These are phyloP conservation scores for Plebejus argus DNA, from an alignment of 2,888 invertebrate genomes.

Conservation along the genomic window DNA sequence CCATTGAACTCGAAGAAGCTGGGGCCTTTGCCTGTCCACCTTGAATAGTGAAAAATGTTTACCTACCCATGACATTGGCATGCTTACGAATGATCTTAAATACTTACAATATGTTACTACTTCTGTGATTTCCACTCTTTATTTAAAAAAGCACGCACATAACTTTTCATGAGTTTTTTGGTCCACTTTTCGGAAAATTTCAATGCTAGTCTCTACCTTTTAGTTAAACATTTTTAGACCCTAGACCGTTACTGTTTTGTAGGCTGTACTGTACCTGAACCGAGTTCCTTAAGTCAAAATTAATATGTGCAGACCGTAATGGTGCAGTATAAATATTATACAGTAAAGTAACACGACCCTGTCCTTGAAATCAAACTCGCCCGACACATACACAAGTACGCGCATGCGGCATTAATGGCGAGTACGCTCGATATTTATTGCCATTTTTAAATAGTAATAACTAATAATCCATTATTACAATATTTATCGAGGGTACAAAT, in stretches of 20 bases:
- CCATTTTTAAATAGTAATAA: too few species aligned
- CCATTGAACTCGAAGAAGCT: background rate
- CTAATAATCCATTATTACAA: too few species aligned
- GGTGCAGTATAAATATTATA: slow-evolving; percentile 43
- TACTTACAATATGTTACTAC: too few species aligned
- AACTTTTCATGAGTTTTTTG: background rate
- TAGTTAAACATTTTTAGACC: background rate
- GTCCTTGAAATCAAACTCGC: too few species aligned
- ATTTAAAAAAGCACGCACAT: background rate
- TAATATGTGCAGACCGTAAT: slow-evolving; percentile 73
- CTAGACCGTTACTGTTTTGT: slow-evolving; percentile 62
- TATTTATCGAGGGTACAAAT: too few species aligned
- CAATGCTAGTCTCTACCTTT: too few species aligned
- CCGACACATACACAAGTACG: too few species aligned
- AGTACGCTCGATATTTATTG: too few species aligned
- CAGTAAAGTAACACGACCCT: background rate
- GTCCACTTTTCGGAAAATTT: background rate
- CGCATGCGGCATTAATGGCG: too few species aligned
- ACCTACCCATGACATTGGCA: background rate
- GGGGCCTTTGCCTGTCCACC: background rate
- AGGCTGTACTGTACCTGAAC: slow-evolving; percentile 33
- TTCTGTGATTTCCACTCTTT: too few species aligned
- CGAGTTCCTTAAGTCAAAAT: slow-evolving; percentile 63
- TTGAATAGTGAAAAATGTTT: background rate
- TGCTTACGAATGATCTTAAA: background rate